These are phyloP conservation scores for Agrypnus murinus DNA, from an alignment of 2,888 invertebrate species.

Conservation along the genomic window DNA sequence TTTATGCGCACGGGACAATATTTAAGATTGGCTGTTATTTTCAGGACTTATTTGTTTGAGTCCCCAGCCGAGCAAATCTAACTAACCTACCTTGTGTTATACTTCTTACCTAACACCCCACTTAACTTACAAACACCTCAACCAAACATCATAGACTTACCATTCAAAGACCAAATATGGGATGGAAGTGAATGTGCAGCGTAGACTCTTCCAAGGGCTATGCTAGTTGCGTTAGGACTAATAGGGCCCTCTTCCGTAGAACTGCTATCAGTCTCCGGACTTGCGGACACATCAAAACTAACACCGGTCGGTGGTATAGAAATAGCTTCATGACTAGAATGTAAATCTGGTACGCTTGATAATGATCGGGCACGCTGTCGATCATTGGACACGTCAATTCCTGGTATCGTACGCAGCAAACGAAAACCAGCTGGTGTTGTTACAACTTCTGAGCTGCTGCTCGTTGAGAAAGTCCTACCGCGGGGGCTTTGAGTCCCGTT, in stretches of 20 bases:
- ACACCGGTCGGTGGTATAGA: slow-evolving; percentile 78
- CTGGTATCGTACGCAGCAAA: slow-evolving; percentile 81
- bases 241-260: slow-evolving; percentile 79
- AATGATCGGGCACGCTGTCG: slow-evolving; percentile 88
- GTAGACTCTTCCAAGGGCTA: slow-evolving; percentile 85
- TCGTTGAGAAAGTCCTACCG: slow-evolving; percentile 83
- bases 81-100: no score
- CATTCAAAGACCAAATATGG: slow-evolving; percentile 94
- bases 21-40: no score
- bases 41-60: no score
- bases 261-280: slow-evolving; percentile 80
- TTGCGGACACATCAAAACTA: slow-evolving; percentile 78
- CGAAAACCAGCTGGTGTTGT: slow-evolving; percentile 78
- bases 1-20: no score
- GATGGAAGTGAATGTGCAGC: slow-evolving; percentile 93
- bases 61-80: no score
- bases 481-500: slow-evolving; percentile 84
- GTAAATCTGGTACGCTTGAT: slow-evolving; percentile 88
- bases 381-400: slow-evolving; percentile 83
- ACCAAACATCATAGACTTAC: no score
- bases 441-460: slow-evolving; percentile 80
- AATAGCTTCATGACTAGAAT: slow-evolving; percentile 74
- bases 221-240: slow-evolving; percentile 70
- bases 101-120: no score
- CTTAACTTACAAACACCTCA: no score